Evolutionary conservation across 1,140 invertebrate species (phyloP), one percentile per base, ranked within the genome.

Genomic region (Hypsibius dujardini): DNA sequence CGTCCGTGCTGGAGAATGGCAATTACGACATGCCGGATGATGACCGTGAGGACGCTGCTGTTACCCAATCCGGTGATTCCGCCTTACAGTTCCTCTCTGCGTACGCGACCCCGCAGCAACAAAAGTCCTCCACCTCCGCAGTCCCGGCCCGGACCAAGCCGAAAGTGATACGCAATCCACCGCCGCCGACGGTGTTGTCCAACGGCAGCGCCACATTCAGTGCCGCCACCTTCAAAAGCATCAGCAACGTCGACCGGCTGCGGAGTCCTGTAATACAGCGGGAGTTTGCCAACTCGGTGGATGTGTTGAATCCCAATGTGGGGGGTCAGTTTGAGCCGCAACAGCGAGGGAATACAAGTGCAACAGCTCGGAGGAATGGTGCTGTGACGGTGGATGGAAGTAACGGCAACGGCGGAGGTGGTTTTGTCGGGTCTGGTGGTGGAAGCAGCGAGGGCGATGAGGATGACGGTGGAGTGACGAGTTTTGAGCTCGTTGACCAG

Each of bases 261-360:
- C 50, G 50, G 7, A 56, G 50, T 56, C 50, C 50, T 56, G 50
- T 56, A 7, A n/a, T 56, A 12, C 62, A 67, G 7, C 62, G 62
- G 7, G 62, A 67, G 12, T 67, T 67, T 67, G 62, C 45, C 62
- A 67, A 67, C 45, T 67, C 62, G 62, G 42, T 67, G 12, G 62
- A 67, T 67, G 62, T 67, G 42, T 42, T 67, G 12, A 67, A 67
- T 67, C 62, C 62, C 3, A 67, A 12, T 45, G 12, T 7, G 7
- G 62, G 28, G 28, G 28, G 28, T 28, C 28, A 28, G 28, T 28
- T n/a, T 56, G 50, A 56, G 50, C 50, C 50, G n/a, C 50, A n/a
- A n/a, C 7, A 56, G n/a, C 50, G 7, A n/a, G 7, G 50, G 50
- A 56, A 56, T n/a, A n/a, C 7, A 7, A 56, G n/a, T 56, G 50